Evolutionary conservation across 2,888 invertebrate genomes (phyloP).

Genomic region (Hyposoter didymator): DNA sequence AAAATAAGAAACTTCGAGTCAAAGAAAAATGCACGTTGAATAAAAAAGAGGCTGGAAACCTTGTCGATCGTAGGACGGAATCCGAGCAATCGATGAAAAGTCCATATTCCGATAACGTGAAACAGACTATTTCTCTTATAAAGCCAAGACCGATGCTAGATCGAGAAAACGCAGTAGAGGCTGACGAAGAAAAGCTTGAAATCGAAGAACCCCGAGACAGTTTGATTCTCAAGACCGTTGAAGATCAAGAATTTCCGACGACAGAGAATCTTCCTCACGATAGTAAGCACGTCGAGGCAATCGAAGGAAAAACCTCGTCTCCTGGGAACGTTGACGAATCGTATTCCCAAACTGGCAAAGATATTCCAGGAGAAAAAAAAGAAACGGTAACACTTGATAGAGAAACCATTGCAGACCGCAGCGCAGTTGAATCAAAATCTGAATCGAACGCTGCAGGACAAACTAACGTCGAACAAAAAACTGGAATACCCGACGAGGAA

Average conservation of each 20-base stretch:
- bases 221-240: background rate
- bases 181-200: background rate
- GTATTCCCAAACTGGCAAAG: background rate
- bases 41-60: background rate
- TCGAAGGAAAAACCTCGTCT: background rate
- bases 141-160: slow-evolving; percentile 3
- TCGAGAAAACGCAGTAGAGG: background rate
- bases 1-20: background rate
- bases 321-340: background rate
- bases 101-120: slow-evolving; percentile 19
- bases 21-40: background rate
- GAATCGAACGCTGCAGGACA: background rate
- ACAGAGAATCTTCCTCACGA: background rate
- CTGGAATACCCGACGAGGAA: background rate
- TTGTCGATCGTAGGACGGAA: slow-evolving; percentile 7
- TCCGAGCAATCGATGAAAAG: background rate
- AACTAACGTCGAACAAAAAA: background rate
- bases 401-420: background rate
- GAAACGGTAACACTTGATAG: background rate
- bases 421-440: background rate
- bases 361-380: background rate
- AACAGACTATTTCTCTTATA: background rate
- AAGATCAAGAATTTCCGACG: slow-evolving; percentile 4
- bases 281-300: background rate
- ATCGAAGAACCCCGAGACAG: background rate